Evolutionary conservation across 2,113 vertebrate genomes (phyloP).

Genomic region (Periophthalmodon schlosseri): DNA sequence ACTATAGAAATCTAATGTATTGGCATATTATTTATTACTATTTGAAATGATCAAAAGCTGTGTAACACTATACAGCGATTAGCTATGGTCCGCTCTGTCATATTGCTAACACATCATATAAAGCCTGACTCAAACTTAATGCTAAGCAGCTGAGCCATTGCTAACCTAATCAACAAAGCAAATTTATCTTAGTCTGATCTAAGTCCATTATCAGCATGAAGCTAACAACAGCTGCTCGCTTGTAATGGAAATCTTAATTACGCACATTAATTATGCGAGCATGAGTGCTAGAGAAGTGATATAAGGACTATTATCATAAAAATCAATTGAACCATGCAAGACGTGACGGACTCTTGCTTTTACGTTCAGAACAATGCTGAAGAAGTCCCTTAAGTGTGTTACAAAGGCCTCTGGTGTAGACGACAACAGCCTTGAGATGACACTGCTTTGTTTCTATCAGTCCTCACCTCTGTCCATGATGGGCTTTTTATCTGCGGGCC

Average conservation of each 20-base stretch:
- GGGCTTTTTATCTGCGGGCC: conserved; percentile 69
- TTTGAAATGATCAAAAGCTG: background rate
- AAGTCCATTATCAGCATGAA: conserved; percentile 75
- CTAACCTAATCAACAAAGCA: conserved; percentile 73
- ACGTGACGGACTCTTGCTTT: conserved; percentile 53
- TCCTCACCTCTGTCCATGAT: conserved; percentile 62
- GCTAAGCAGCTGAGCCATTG: conserved; percentile 61
- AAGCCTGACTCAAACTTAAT: conserved; percentile 50
- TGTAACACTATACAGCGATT: background rate
- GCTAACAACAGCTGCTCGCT: conserved; percentile 77
- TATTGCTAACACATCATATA: conserved; percentile 37
- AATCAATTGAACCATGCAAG: conserved; percentile 64
- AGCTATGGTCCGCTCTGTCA: conserved; percentile 7
- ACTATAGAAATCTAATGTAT: background rate
- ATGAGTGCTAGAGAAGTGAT: conserved; percentile 69
- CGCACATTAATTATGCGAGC: conserved; percentile 74
- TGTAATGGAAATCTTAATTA: conserved; percentile 80
- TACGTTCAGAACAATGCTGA: conserved; percentile 38
- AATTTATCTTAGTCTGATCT: conserved; percentile 76
- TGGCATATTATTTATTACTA: too few relatives aligned
- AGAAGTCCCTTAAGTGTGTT: conserved; percentile 41
- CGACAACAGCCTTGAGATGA: conserved; percentile 27
- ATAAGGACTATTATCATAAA: conserved; percentile 69
- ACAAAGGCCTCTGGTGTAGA: conserved; percentile 22
- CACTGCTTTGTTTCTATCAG: conserved; percentile 53